Evolutionary conservation across 2,797 vertebrate genomes (phyloP), one percentile per base, ranked within the genome.

Genomic region (Hoplostethus mediterraneus): DNA sequence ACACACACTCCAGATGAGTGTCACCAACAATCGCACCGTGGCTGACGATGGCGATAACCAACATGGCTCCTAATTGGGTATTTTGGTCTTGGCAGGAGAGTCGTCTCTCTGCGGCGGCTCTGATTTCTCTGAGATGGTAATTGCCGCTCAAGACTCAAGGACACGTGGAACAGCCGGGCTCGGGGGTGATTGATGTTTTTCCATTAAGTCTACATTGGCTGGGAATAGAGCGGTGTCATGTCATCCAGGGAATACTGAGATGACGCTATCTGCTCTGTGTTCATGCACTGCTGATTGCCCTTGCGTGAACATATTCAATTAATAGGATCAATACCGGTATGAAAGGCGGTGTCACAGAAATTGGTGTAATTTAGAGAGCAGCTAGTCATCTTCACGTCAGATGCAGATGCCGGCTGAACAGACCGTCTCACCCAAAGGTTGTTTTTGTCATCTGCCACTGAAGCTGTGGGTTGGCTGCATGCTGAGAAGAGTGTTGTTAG

Each of bases 401-500:
- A 21, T 21, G 36, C 47, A 62, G 48, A 54, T 42, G 53, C 82
- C 76, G 73, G 73, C 16, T 53, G 67, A 71, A 67, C 88, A 80
- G 55, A 17, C 25, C 0, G 71, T 60, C 54, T 61, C 74, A 71
- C 73, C 71, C 9, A 0, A 68, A 71, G 82, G 73, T 71, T 81
- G 72, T 80, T 88, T 87, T 66, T 78, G 78, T 79, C 77, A 56
- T 73, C 54, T 70, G 71, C 67, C 61, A 5, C 67, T 5, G 52
- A 49, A 63, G 70, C 81, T 73, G 68, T 71, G 66, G 51, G 66
- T 62, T 44, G 72, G 63, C 63, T 42, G 62, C 82, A 71, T 6
- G 75, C 78, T 84, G 83, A 76, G 72, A 67, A 55, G 47, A 68
- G 57, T 83, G 80, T 82, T 48, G 75, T 83, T 86, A 64, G 61